These are phyloP conservation scores for Aeoliscus strigatus DNA, from an alignment of 2,797 vertebrate species.

Conservation along the genomic window DNA sequence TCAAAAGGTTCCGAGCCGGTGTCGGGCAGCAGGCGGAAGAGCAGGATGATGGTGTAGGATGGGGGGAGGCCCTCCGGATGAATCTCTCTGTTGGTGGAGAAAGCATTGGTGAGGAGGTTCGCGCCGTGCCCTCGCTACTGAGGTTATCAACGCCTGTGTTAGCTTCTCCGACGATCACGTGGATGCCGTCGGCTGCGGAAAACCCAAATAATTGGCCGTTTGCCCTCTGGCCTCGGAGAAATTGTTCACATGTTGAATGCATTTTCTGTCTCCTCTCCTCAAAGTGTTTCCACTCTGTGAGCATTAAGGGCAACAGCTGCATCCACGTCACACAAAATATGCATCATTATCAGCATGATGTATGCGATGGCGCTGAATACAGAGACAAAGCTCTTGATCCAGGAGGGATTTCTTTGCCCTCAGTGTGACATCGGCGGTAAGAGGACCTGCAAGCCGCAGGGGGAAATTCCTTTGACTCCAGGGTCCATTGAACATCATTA, in stretches of 20 bases:
- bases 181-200: no score
- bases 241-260: conserved; percentile 59
- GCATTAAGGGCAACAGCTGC: conserved; percentile 30
- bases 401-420: conserved; percentile 18
- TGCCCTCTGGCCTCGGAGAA: conserved; percentile 30
- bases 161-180: no score
- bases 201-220: conserved; percentile 38
- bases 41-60: conserved; percentile 89
- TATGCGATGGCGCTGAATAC: conserved; percentile 31
- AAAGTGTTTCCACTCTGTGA: conserved; percentile 64
- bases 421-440: conserved; percentile 20
- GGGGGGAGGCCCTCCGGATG: conserved; percentile 92
- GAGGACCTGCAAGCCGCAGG: no score
- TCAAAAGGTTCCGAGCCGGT: conserved; percentile 87
- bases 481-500: conserved; percentile 45
- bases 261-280: conserved; percentile 51
- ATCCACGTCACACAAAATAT: conserved; percentile 34
- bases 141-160: conserved; percentile 1
- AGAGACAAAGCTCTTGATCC: conserved; percentile 29
- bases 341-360: conserved; percentile 54
- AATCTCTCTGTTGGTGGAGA: conserved; percentile 80
- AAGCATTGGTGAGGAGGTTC: conserved; percentile 10
- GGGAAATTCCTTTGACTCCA: conserved; percentile 28
- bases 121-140: background rate
- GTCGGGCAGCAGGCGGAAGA: conserved; percentile 92